Conservation (phyloP, 2,888 invertebrate genomes). For the Mesoligia furuncula region DNA sequence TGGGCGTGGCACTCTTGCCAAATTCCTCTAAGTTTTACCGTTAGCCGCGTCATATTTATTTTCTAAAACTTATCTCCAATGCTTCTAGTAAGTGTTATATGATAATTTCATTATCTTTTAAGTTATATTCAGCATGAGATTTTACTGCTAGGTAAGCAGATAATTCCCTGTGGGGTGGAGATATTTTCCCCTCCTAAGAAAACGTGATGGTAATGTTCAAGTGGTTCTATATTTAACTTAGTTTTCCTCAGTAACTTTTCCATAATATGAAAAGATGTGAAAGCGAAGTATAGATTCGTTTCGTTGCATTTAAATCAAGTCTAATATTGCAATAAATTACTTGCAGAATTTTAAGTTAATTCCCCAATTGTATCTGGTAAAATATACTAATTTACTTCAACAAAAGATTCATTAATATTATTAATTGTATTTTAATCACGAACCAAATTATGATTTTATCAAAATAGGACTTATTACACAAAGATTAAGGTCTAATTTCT, state of each 20-base stretch:
- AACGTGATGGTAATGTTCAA: constrained; percentile 41
- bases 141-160: constrained; percentile 21
- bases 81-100: not conserved
- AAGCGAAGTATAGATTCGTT: not conserved
- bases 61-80: constrained; percentile 6
- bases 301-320: not conserved
- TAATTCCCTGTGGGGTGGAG: constrained; percentile 25
- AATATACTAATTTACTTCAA: constrained; percentile 44
- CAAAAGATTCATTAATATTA: constrained; percentile 51
- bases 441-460: not conserved
- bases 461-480: not conserved
- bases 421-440: constrained; percentile 46
- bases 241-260: constrained; percentile 16
- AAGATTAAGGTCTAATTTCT: constrained; percentile 37
- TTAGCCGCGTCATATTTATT: constrained; percentile 28
- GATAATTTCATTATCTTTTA: constrained; percentile 6
- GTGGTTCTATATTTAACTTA: constrained; percentile 23
- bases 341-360: constrained; percentile 23
- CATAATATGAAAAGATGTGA: not conserved
- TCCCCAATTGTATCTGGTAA: not conserved
- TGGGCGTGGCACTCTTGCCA: constrained; percentile 36
- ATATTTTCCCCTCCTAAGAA: constrained; percentile 21
- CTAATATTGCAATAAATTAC: constrained; percentile 15
- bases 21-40: constrained; percentile 39
- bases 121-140: constrained; percentile 7